phyloP scores from a whole-genome alignment of 2,113 vertebrate species.

The Rousettus leschenaultii region DNA sequence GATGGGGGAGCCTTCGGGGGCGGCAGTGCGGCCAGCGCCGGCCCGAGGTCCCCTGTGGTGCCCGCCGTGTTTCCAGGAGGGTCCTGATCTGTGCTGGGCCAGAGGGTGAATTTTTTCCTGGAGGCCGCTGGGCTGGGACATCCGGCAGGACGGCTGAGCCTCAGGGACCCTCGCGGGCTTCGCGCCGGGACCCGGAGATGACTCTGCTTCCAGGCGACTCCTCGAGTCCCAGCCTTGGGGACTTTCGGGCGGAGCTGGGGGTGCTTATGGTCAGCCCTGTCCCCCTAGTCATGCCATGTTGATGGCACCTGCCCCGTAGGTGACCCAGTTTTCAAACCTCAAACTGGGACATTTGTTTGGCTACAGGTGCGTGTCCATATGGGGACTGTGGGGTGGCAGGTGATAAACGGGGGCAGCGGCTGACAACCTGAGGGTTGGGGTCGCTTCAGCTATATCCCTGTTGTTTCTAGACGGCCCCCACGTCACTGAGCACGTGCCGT shows the following conservation, averaged over 20 bases:
- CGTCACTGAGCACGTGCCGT: accelerated
- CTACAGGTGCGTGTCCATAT: background rate
- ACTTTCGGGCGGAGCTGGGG: background rate
- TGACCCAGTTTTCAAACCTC: background rate
- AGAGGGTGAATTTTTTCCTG: too few species aligned
- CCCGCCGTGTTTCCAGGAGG: accelerated
- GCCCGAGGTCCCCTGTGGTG: accelerated
- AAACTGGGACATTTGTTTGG: background rate
- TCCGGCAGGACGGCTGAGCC: accelerated
- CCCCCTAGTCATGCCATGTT: background rate
- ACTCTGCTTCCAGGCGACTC: background rate
- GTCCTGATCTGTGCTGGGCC: background rate
- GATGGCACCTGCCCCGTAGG: background rate
- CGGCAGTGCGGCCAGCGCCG: accelerated
- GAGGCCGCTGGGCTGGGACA: background rate
- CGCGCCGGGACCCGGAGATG: accelerated
- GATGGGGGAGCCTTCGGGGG: accelerated
- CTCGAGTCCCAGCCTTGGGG: background rate
- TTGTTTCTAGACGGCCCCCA: too few species aligned
- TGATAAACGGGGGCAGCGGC: background rate
- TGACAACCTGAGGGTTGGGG: background rate
- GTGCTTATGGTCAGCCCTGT: background rate
- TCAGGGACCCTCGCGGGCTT: background rate
- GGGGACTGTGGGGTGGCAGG: background rate
- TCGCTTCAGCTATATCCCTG: too few species aligned